Evolutionary conservation across 2,113 vertebrate genomes (phyloP), one percentile per base, ranked within the genome.

Genomic region (Syngnathus scovelli): DNA sequence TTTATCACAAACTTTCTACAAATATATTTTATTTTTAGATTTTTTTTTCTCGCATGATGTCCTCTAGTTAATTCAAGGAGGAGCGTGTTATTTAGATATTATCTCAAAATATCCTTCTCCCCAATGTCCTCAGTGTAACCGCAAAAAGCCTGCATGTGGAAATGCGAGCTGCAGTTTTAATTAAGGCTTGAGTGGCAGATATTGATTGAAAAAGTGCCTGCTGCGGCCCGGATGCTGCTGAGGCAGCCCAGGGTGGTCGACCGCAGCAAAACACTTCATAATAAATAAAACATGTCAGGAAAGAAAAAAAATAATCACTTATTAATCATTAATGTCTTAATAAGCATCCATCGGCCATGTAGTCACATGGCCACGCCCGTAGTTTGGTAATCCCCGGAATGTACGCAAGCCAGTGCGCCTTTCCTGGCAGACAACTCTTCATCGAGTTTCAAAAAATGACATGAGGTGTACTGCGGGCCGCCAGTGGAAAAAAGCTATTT

Each of bases 401-500:
- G 84, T 86, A 86, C 77, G 72, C 76, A 21, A 66, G 67, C 68
- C 81, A 79, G 75, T 67, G 41, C 18, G 64, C 58, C 66, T 79
- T 88, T 86, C 75, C 82, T 80, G 74, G 78, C 83, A 78, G 78
- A 87, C 77, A 49, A 73, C 76, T 75, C 84, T 80, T 80, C 67
- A 67, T 75, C 74, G 51, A 19, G 72, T 83, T 90, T 91, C 88
- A 87, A 80, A 86, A 86, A 90, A 89, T 82, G 86, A 82, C 83
- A 84, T 72, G 80, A 82, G 80, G 77, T 62, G 60, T 75, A 77
- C 81, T 86, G 80, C 80, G 85, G 86, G 76, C 85, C 79, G 83
- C 69, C 84, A 78, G 85, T 91, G 91, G 91, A 92, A 92, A 92
- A 89, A 90, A 78, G 77, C 89, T 91, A 92, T 92, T 92, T 92